Conservation (phyloP, 2,113 vertebrate species). For the Pogonocichla stellata region DNA sequence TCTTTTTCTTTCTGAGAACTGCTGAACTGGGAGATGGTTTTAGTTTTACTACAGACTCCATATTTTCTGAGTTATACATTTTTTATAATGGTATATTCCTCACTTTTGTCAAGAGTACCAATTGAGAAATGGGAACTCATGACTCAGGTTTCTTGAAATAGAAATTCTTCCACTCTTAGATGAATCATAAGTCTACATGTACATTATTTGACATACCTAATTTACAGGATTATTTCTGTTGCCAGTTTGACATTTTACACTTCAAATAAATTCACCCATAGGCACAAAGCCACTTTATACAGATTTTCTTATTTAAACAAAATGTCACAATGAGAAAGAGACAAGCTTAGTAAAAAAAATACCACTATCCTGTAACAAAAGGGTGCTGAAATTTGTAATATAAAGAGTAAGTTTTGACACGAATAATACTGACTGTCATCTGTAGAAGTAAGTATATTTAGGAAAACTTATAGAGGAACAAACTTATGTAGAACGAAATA, state of each 20-base stretch:
- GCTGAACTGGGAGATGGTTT: background rate
- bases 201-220: constrained; percentile 54
- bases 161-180: constrained; percentile 29
- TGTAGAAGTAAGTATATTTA: background rate
- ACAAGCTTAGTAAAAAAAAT: constrained; percentile 7
- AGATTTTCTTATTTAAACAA: constrained; percentile 70
- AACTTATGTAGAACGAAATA: background rate
- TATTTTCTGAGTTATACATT: constrained; percentile 19
- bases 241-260: constrained; percentile 67
- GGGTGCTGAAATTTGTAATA: background rate
- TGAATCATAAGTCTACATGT: constrained; percentile 62
- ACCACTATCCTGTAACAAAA: constrained; percentile 1
- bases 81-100: background rate
- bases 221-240: constrained; percentile 48
- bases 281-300: constrained; percentile 56
- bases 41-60: constrained; percentile 2
- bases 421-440: background rate
- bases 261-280: constrained; percentile 68
- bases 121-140: constrained; percentile 38
- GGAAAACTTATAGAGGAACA: background rate
- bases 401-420: background rate
- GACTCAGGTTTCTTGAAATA: constrained; percentile 41
- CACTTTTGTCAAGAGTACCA: constrained; percentile 23
- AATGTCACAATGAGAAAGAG: constrained; percentile 44
- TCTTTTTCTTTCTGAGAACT: background rate